Base-by-base conservation (phyloP, 2,113 vertebrate genomes). In the Cynopterus brachyotis region DNA sequence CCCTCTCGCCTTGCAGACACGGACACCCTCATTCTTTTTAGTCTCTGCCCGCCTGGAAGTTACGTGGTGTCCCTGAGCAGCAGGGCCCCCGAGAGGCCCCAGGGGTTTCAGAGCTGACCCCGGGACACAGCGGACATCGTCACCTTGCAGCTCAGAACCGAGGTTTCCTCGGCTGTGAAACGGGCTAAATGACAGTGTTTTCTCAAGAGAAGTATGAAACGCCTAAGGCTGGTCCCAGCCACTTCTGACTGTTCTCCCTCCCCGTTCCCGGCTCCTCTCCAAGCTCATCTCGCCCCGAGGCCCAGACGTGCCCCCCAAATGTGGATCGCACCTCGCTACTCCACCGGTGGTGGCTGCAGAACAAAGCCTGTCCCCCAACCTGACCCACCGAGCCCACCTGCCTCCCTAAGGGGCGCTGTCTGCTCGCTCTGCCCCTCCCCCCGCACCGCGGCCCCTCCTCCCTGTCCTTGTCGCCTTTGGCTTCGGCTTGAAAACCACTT, bases 401-500 rank as follows among this genome's bases (percentile, higher is more conserved):
- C 9, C 15, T 60, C 42, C 55, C 8, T 7, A 11, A 79, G 20
- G 2, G 5, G 6, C 55, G 24, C 4, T 0, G n/a, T 26, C 50
- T 0, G 12, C 53, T 60, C 4, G 3, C 40, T 53, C 32, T 37
- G 32, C n/a, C 60, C 50, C 8, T 4, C 16, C 50, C 50, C 50
- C 50, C 3, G 15, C 35, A 16, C 45, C 11, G 69, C 22, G 55
- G 76, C 35, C 59, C 4, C 45, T 20, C 15, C 64, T 87, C 94
- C 73, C 59, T 91, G 85, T 37, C 76, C 24, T 88, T 42, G 47
- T 47, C 32, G 4, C 57, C 72, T 85, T 79, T 35, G 76, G 35
- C 70, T 95, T 79, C 42, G 76, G 35, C 70, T 95, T n/a, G 22
- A 73, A 85, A 97, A 85, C 89, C 89, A 96, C 95, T 85, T 85